Evolutionary conservation across 2,888 invertebrate species (phyloP).

Genomic region (Diabrotica balteata): DNA sequence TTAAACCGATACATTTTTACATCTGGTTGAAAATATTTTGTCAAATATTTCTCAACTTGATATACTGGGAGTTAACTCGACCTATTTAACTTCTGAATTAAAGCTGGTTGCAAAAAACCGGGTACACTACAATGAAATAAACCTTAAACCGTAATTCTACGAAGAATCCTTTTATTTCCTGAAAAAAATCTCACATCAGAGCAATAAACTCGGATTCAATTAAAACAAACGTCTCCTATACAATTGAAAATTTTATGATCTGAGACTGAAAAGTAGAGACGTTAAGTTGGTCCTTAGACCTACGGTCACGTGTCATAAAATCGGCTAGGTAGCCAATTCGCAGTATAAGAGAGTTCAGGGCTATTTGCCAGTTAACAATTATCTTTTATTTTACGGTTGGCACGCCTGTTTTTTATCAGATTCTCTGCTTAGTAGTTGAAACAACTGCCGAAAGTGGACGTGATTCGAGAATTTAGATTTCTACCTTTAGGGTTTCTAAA

Average conservation of each 20-base stretch:
- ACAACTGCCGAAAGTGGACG: neutral
- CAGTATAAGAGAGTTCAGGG: conserved; percentile 35
- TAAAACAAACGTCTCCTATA: neutral
- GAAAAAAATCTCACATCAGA: too few species aligned
- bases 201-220: too few species aligned
- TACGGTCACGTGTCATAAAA: conserved; percentile 46
- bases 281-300: conserved; percentile 19
- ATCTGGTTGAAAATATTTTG: too few species aligned
- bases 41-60: too few species aligned
- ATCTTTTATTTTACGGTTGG: conserved; percentile 26
- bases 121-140: too few species aligned
- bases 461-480: conserved; percentile 2
- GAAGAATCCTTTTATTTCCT: too few species aligned
- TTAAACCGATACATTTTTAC: too few species aligned
- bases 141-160: too few species aligned
- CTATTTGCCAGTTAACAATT: conserved; percentile 25
- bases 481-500: neutral
- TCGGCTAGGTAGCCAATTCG: conserved; percentile 40
- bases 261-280: conserved; percentile 18
- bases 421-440: neutral
- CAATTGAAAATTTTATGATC: conserved; percentile 29
- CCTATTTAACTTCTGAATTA: too few species aligned
- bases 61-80: too few species aligned
- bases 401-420: conserved; percentile 3
- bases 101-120: too few species aligned